phyloP scores from a whole-genome alignment of 2,888 invertebrate species.

The Seira ritae region DNA sequence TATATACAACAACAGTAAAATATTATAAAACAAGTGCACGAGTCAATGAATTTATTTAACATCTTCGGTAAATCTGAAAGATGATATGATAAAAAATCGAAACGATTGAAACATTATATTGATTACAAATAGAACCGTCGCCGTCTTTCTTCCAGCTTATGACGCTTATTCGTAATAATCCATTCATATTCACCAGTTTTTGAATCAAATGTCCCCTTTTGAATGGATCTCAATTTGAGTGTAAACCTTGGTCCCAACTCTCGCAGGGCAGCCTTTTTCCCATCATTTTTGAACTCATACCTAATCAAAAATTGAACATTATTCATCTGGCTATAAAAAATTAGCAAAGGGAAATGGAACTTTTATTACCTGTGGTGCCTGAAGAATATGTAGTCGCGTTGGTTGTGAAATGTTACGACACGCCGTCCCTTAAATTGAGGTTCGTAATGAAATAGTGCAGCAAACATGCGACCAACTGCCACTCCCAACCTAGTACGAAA shows the following conservation, averaged over 20 bases:
- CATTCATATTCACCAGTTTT: constrained; percentile 98
- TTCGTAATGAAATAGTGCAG: constrained; percentile 95
- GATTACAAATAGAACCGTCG: constrained; percentile 93
- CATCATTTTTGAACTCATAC: constrained; percentile 88
- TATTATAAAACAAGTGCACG: too few species aligned
- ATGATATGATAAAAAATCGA: too few species aligned
- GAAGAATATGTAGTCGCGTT: constrained; percentile 98
- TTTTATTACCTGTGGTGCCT: constrained; percentile 94
- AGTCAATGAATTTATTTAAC: too few species aligned
- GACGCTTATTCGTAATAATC: constrained; percentile 92
- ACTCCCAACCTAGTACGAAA: constrained; percentile 96
- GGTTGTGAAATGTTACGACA: constrained; percentile 98
- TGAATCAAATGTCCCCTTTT: constrained; percentile 98
- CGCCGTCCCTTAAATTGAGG: constrained; percentile 96
- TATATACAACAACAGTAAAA: too few species aligned
- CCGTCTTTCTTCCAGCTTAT: constrained; percentile 95
- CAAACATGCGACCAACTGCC: constrained; percentile 93
- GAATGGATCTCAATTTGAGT: constrained; percentile 91
- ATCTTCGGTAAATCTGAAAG: too few species aligned
- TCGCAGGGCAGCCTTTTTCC: constrained; percentile 82
- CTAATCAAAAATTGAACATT: too few species aligned
- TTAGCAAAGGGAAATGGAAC: too few species aligned
- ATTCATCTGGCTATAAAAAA: too few species aligned
- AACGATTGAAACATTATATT: too few species aligned
- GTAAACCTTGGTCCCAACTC: constrained; percentile 99